Evolutionary conservation across 2,888 invertebrate species (phyloP), one percentile per base, ranked within the genome.

Genomic region (Drosophila recens): DNA sequence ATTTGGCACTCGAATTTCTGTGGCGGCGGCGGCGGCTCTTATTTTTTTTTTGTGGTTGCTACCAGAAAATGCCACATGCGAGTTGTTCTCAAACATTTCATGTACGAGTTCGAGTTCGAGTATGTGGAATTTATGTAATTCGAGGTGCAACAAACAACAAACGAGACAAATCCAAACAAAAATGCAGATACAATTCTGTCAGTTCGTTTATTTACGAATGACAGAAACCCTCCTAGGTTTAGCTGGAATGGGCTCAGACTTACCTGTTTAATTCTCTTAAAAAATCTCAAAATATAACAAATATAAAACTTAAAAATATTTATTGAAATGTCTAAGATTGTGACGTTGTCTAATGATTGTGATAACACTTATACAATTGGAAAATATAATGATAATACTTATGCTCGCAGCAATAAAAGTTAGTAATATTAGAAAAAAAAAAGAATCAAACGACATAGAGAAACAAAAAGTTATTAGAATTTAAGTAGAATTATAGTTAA

Each of bases 1-100:
- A 71, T 83, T 65, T 68, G 72, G 75, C 85, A 75, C 77, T 86
- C 77, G 68, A 77, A 83, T 83, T 89, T 87, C 87, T 84, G 89
- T 67, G 83, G 89, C 67, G 46, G 56, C 72, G 46, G 89, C 65
- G 46, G 56, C 72, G 46, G 54, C 69, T 62, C 64, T 67, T 53
- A 51, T 34, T 56, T 45, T 23, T 23, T 17, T 45, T 38, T 46
- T 64, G 72, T 51, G 62, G 57, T 52, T 43, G 51, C 54, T 42
- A 40, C 54, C 27, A 30, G 33, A 43, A 75, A 70, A 83, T 71
- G 61, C 48, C 58, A 38, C 63, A 42, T 68, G 56, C 56, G 64
- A 57, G 69, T 56, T 53, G 58, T 43, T 77, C 46, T 43, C 52
- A 43, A 43, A 74, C 58, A 75, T 67, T 76, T 62, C 72, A 8